These are phyloP conservation scores for Synergus itoensis DNA, from an alignment of 2,888 invertebrate genomes.

Conservation along the genomic window DNA sequence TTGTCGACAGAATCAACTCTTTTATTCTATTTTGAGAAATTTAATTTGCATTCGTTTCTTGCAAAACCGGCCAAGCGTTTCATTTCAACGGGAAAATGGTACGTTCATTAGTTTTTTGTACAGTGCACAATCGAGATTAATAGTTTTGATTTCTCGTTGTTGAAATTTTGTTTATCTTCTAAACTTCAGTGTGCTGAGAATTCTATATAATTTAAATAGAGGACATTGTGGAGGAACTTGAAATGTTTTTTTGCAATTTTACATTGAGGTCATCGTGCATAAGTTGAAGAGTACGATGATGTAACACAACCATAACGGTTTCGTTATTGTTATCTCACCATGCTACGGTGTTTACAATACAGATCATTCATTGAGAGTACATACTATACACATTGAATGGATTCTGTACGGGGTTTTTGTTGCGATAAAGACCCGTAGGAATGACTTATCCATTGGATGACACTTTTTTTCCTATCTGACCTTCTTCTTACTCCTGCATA, in stretches of 20 bases:
- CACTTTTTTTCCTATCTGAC: not conserved
- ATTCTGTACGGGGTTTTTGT: not conserved
- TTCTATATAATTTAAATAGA: not conserved
- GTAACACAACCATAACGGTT: not conserved
- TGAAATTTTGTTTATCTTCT: not conserved
- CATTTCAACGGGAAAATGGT: conserved; percentile 4
- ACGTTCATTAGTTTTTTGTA: not conserved
- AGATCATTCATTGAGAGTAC: not conserved
- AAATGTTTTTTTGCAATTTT: not conserved
- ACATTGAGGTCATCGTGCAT: not conserved
- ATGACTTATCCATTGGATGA: not conserved
- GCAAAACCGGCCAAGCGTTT: not conserved
- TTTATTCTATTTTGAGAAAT: not conserved
- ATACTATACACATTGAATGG: not conserved
- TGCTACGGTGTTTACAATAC: not conserved
- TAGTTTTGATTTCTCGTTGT: not conserved
- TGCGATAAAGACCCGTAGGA: not conserved
- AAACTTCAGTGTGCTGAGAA: not conserved
- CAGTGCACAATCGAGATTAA: not conserved
- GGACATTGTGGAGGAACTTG: not conserved
- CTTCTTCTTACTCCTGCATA: not conserved
- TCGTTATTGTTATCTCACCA: not conserved
- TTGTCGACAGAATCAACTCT: not conserved
- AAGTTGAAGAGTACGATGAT: not conserved
- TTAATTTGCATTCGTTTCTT: conserved; percentile 3